A percentile compares a stretch with the other conserved stretches of the same genome.
Conservation (phyloP, 2,797 vertebrate genomes). For the Myripristis jacobus region DNA sequence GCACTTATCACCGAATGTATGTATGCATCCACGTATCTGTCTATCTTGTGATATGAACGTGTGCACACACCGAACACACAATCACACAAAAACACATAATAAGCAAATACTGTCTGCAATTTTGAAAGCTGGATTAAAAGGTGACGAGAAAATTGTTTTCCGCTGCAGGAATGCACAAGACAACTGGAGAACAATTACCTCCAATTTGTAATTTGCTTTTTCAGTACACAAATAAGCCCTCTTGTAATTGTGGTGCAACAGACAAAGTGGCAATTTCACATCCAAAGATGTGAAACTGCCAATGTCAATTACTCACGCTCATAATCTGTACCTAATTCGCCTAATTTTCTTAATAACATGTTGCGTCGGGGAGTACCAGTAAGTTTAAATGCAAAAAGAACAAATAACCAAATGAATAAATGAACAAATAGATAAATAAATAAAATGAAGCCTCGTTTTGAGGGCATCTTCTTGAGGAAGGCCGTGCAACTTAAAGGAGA, state of each 20-base stretch:
- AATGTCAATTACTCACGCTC: conserved; percentile 65
- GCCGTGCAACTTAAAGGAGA: neutral
- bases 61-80: conserved; percentile 9
- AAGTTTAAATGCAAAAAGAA: conserved; percentile 17
- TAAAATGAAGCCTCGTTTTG: conserved; percentile 15
- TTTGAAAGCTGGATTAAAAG: conserved; percentile 16
- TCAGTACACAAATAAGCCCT: conserved; percentile 58
- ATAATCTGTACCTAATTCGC: conserved; percentile 61
- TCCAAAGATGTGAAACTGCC: conserved; percentile 50
- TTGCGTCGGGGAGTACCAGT: conserved; percentile 45
- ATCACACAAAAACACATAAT: neutral
- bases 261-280: conserved; percentile 73
- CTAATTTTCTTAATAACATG: conserved; percentile 71
- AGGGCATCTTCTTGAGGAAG: conserved; percentile 31
- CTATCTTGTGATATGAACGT: conserved; percentile 14
- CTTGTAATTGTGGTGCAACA: conserved; percentile 63
- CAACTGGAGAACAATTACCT: conserved; percentile 52
- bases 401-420: too few species aligned
- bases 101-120: neutral
- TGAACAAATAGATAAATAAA: too few species aligned
- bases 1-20: too few species aligned
- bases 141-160: conserved; percentile 31
- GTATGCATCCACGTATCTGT: neutral
- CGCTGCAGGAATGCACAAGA: conserved; percentile 34
- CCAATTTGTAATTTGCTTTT: conserved; percentile 64